Evolutionary conservation across 2,797 vertebrate genomes (phyloP), one percentile per base, ranked within the genome.

Genomic region (Phalloptychus januarius): DNA sequence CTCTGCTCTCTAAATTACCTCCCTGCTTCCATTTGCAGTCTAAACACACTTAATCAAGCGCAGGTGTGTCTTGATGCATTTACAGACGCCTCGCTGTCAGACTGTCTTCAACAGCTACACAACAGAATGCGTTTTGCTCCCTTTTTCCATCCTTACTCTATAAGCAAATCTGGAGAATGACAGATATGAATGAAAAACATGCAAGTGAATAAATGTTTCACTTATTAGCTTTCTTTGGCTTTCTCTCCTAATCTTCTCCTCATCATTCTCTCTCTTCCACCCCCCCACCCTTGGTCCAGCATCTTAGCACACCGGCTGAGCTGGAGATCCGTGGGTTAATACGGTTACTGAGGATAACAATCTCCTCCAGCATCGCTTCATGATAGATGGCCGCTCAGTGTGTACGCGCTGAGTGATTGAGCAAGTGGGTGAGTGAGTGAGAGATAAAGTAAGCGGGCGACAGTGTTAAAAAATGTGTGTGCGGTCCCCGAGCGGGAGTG

Each of bases 31-130:
- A 90, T 93, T 88, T 91, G 88, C 90, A 91, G 85, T 89, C 87
- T 91, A 92, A 95, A 95, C 89, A 95, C 85, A 87, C 89, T 93
- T 95, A 94, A 95, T 95, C 91, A 95, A 93, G 93, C 77, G 69
- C 93, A 92, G 91, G 91, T 94, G 88, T 93, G 86, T 89, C 87
- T 80, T 89, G 83, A 85, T 91, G 89, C 85, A 75, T 92, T 93
- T 87, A 84, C 86, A 87, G 86, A 87, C 71, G 85, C 81, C 91
- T 87, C 31, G 46, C 78, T 87, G 87, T 89, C 83, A 83, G 82
- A 86, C 86, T 78, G 56, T 87, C 75, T 74, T 72, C 77, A 12
- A 16, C 69, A 71, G 75, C 72, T 44, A 75, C 77, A 83, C 69
- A 76, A 78, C 76, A 79, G 38, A 25, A 67, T 50, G 61, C 40